Evolutionary conservation across 1,140 invertebrate species (phyloP).

Genomic region (Zaprionus ornatus): DNA sequence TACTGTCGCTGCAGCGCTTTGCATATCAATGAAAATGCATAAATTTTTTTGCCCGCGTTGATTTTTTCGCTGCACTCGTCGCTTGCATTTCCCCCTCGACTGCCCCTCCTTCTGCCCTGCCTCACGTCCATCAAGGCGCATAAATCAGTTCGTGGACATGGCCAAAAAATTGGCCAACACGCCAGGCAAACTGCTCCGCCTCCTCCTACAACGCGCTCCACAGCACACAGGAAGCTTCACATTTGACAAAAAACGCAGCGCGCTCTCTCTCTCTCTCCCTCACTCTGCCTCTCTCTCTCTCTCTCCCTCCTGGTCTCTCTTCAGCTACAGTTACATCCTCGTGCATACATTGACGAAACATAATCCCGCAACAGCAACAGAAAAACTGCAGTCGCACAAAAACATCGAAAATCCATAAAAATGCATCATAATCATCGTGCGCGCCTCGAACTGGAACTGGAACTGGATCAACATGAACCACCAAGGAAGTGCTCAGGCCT

Average conservation of each 20-base stretch:
- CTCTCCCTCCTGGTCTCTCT: not conserved
- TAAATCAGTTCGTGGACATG: constrained; percentile 71
- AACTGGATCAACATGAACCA: constrained; percentile 62
- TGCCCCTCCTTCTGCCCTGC: constrained; percentile 8
- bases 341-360: constrained; percentile 56
- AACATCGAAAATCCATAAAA: constrained; percentile 84
- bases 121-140: constrained; percentile 78
- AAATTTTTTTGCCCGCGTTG: constrained; percentile 69
- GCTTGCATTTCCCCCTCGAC: constrained; percentile 45
- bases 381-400: constrained; percentile 70
- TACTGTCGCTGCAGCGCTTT: constrained; percentile 60
- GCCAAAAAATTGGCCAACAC: constrained; percentile 26
- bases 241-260: constrained; percentile 56
- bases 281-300: not conserved
- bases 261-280: not conserved
- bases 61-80: constrained; percentile 57
- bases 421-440: constrained; percentile 81
- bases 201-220: constrained; percentile 16
- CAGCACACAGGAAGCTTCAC: constrained; percentile 61
- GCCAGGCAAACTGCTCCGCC: constrained; percentile 6
- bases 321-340: constrained; percentile 12
- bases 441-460: constrained; percentile 50
- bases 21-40: constrained; percentile 84
- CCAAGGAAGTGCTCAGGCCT: not conserved
- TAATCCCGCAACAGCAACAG: constrained; percentile 38